Evolutionary conservation across 1,140 invertebrate species (phyloP), one percentile per base, ranked within the genome.

Genomic region (Bombus breviceps): DNA sequence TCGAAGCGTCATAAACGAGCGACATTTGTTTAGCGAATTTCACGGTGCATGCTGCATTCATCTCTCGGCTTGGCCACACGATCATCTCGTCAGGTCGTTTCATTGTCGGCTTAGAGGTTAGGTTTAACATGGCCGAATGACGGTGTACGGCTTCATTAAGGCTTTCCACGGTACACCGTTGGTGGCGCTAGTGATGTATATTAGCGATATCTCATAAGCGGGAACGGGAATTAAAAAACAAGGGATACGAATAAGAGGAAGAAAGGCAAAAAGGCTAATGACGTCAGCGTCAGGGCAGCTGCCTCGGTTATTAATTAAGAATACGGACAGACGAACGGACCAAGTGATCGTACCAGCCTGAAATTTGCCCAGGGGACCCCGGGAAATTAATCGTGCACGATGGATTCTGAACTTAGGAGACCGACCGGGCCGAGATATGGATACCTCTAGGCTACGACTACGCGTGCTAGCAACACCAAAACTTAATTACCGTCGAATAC

Each of bases 291-390:
- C 47, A 83, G 84, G 88, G 90, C 93, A 94, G 93, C 93, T 93
- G 92, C 91, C 91, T 91, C 73, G 88, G 92, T 94, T 94, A 94
- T 95, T 94, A 94, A 95, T 94, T 95, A 94, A 93, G 91, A 93
- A 90, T 86, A 89, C 89, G 92, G 89, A 91, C 91, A 86, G 90
- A 93, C 86, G 89, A 88, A 88, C 90, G 81, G 84, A 57, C 86
- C 81, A 59, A 68, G 80, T 57, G 86, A 88, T 78, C 81, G 91
- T 71, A 85, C 59, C 87, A 86, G 85, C 83, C 87, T 90, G 85
- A 93, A 94, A 92, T 92, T 93, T 84, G 92, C 93, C 92, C 89
- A 89, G 87, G 85, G 93, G 90, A 89, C 77, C 78, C 64, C 88
- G 87, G 86, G 89, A 78, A 94, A 94, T 94, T 93, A 94, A 94